Conservation (phyloP, 2,888 invertebrate species). For the Frankliniella intonsa region DNA sequence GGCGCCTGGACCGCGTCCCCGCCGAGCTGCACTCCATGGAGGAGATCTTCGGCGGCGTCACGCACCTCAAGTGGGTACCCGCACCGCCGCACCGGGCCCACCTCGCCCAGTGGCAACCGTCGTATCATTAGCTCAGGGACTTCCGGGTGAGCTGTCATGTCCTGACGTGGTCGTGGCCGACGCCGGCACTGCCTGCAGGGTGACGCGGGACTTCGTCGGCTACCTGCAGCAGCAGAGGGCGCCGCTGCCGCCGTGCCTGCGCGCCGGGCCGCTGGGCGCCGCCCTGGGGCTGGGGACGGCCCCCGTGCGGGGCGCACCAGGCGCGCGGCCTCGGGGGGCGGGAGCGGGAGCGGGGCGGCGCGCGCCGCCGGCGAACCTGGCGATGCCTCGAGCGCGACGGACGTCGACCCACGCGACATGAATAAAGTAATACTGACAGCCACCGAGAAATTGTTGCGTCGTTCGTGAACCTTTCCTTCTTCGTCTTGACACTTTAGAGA, state of each 20-base stretch:
- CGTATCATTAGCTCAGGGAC: too few relatives aligned
- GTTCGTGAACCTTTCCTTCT: too few relatives aligned
- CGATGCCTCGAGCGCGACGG: too few relatives aligned
- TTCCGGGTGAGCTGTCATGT: too few relatives aligned
- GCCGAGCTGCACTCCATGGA: not conserved
- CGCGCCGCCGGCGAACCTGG: not conserved
- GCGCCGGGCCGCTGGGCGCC: not conserved
- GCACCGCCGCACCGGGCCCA: too few relatives aligned
- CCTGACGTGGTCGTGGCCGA: too few relatives aligned
- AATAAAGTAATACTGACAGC: too few relatives aligned
- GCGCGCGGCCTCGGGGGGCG: not conserved
- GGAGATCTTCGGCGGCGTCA: conserved; percentile 12
- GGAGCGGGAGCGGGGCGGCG: not conserved
- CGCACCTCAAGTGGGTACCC: not conserved
- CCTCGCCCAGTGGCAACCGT: too few relatives aligned
- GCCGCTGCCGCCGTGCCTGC: not conserved
- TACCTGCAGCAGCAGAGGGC: not conserved
- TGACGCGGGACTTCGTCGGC: conserved; percentile 11
- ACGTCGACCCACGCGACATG: too few relatives aligned
- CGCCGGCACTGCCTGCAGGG: too few relatives aligned
- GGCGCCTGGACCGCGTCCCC: not conserved
- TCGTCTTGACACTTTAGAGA: too few relatives aligned
- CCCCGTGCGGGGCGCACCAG: not conserved
- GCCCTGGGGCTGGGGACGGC: not conserved
- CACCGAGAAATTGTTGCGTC: too few relatives aligned